These are phyloP conservation scores for Drosophila watanabei DNA, from an alignment of 1,140 invertebrate species.

Conservation along the genomic window DNA sequence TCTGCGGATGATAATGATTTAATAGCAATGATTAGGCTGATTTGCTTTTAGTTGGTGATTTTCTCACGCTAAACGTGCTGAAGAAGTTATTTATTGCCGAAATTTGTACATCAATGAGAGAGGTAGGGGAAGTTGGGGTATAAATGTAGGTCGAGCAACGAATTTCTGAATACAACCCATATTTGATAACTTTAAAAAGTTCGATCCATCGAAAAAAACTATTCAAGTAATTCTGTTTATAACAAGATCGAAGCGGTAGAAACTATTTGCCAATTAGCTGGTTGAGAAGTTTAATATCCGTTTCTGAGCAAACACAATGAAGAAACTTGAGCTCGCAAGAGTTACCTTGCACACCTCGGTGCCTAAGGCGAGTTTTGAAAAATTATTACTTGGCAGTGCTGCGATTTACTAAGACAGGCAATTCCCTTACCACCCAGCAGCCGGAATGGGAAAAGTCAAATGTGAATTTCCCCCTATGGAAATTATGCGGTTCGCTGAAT, in stretches of 20 bases:
- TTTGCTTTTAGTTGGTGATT: constrained; percentile 50
- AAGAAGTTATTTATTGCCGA: constrained; percentile 15
- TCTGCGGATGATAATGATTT: constrained; percentile 41
- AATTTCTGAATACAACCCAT: not conserved
- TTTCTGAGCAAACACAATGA: not conserved
- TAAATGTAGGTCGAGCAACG: not conserved
- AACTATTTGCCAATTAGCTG: constrained; percentile 4
- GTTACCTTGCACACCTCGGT: constrained; percentile 7
- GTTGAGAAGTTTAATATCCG: not conserved
- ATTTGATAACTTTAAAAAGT: not conserved
- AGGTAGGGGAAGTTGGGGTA: not conserved
- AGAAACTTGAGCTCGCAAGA: not conserved
- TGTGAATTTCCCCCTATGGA: constrained; percentile 51
- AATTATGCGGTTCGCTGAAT: constrained; percentile 73
- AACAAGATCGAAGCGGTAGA: not conserved
- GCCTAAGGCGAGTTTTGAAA: constrained; percentile 21
- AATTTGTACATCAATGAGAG: constrained; percentile 8
- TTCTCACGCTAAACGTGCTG: constrained; percentile 13
- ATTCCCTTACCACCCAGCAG: constrained; percentile 18
- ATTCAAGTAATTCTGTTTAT: not conserved
- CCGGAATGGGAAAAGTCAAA: constrained; percentile 18
- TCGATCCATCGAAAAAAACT: not conserved
- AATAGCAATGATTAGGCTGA: constrained; percentile 55
- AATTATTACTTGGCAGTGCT: constrained; percentile 9
- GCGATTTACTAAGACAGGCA: constrained; percentile 33